phyloP scores from a whole-genome alignment of 2,113 vertebrate species.

The Malurus elegans region DNA sequence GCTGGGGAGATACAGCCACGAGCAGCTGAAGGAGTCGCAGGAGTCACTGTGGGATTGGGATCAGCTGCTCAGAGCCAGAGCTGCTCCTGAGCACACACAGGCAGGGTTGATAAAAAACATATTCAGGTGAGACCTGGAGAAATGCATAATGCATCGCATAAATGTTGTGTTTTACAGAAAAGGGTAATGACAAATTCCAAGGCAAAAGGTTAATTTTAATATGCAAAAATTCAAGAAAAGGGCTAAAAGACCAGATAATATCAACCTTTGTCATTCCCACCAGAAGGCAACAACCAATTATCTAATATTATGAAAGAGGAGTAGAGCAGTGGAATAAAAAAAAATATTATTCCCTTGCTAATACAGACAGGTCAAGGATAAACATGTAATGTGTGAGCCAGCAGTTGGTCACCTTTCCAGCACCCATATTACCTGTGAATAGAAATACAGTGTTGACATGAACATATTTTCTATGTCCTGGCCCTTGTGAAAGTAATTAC shows the following conservation, averaged over 20 bases:
- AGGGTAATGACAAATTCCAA: neutral
- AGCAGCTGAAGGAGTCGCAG: neutral
- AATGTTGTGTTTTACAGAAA: neutral
- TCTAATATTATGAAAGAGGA: neutral
- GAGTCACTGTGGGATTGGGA: rapidly evolving
- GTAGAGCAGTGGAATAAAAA: neutral
- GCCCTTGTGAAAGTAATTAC: neutral
- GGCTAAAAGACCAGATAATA: neutral
- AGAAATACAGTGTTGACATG: neutral
- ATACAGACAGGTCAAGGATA: neutral
- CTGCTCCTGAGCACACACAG: neutral
- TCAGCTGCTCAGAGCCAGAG: neutral
- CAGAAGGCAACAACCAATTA: neutral
- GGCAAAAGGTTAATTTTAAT: conserved; percentile 21
- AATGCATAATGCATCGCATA: neutral
- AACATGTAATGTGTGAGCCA: neutral
- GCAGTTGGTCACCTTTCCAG: neutral
- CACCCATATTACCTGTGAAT: neutral
- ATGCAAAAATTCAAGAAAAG: neutral
- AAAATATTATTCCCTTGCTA: neutral
- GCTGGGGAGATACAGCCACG: neutral
- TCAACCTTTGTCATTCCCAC: neutral
- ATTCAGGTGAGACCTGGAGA: neutral
- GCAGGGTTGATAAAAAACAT: neutral
- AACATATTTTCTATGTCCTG: neutral